Conservation (phyloP, 2,113 vertebrate species). For the Scopus umbretta region DNA sequence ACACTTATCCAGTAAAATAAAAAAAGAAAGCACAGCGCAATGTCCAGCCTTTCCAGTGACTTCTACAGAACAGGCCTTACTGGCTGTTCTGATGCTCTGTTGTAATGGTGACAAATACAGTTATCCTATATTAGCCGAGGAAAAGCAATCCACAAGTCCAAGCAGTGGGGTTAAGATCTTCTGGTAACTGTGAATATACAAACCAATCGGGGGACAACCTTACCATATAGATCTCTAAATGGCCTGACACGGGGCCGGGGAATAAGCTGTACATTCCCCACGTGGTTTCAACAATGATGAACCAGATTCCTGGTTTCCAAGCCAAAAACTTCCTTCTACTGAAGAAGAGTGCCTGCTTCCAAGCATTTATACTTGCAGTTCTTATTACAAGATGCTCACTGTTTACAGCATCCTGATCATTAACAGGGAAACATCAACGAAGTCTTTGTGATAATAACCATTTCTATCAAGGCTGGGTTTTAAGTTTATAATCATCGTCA, state of each 20-base stretch:
- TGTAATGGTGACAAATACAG: neutral
- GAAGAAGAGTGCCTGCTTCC: neutral
- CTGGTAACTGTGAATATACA: neutral
- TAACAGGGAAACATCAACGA: neutral
- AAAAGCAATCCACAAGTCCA: neutral
- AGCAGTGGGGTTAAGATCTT: neutral
- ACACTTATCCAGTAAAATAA: constrained; percentile 51
- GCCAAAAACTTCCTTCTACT: neutral
- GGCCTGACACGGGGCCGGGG: neutral
- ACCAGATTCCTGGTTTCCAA: neutral
- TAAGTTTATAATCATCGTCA: neutral
- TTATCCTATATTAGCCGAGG: neutral
- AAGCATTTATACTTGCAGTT: neutral
- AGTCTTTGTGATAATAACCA: neutral
- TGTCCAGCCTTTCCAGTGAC: neutral
- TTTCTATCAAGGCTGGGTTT: neutral
- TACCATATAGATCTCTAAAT: neutral
- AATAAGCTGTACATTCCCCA: neutral
- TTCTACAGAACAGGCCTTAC: neutral
- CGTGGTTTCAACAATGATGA: neutral
- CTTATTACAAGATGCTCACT: neutral
- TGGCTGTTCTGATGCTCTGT: neutral
- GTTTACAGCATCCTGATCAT: neutral
- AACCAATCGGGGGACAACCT: neutral
- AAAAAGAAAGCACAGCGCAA: constrained; percentile 4